phyloP scores from a whole-genome alignment of 1,140 invertebrate genomes.

The Drosophila parvula region DNA sequence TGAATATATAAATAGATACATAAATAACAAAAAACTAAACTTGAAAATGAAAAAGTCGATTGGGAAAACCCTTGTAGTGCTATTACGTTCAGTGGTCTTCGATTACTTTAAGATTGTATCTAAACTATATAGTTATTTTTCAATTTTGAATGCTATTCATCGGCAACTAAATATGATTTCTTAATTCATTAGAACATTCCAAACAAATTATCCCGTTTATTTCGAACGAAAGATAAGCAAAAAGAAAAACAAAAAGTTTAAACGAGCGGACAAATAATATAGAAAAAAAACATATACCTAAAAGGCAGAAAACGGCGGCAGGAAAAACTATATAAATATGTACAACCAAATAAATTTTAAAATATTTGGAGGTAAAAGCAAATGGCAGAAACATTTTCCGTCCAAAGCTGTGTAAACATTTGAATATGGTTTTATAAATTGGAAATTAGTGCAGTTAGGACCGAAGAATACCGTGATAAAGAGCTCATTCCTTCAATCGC shows the following conservation, averaged over 20 bases:
- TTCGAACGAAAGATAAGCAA: slow-evolving; percentile 3
- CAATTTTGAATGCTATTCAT: neutral
- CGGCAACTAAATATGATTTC: neutral
- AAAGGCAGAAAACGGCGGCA: neutral
- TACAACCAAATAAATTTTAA: slow-evolving; percentile 13
- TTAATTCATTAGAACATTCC: neutral
- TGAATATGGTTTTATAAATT: slow-evolving; percentile 29
- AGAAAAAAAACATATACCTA: neutral
- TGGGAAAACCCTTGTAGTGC: no score
- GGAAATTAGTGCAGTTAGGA: slow-evolving; percentile 16
- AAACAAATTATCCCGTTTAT: slow-evolving; percentile 5
- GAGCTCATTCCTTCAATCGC: neutral
- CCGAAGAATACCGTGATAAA: slow-evolving; percentile 14
- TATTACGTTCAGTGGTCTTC: no score
- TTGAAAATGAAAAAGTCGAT: no score
- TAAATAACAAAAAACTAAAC: no score
- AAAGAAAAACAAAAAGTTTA: neutral
- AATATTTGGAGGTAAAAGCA: slow-evolving; percentile 23
- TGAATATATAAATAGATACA: no score
- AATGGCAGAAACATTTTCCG: slow-evolving; percentile 7
- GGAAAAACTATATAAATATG: neutral
- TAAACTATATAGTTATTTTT: no score
- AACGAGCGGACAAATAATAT: slow-evolving; percentile 2
- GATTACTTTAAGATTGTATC: no score
- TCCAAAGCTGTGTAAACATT: slow-evolving; percentile 22